Evolutionary conservation across 2,888 invertebrate genomes (phyloP), one percentile per base, ranked within the genome.

Genomic region (Callyntrura guangdongensis): DNA sequence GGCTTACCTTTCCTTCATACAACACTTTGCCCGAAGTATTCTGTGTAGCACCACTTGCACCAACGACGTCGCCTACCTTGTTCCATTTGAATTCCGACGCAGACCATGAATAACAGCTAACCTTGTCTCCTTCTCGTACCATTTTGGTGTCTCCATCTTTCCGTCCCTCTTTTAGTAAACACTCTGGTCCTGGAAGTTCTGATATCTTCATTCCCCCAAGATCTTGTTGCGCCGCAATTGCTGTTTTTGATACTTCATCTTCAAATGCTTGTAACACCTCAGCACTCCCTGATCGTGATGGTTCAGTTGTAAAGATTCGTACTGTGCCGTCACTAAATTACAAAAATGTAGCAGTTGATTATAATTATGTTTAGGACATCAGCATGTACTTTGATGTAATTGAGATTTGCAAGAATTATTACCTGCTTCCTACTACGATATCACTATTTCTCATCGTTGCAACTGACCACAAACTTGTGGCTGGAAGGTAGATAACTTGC

Each of bases 381-480:
- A n/a, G n/a, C n/a, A n/a, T n/a, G n/a, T n/a, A n/a, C n/a, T n/a
- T n/a, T n/a, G n/a, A n/a, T n/a, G n/a, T n/a, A n/a, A n/a, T n/a
- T n/a, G n/a, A n/a, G n/a, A n/a, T n/a, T n/a, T 72, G 45, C 45
- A 45, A 5, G n/a, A 45, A 9, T 45, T n/a, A 3, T 2, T 94
- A 96, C 96, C 96, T 96, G 92, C 95, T 95, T 94, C 98, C 99
- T 59, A 98, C 97, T 17, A 97, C 98, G 94, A 99, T 96, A 95
- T 99, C 99, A 0, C 97, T 98, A 95, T 99, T 99, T 6, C 96
- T 95, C 25, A 99, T 95, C 86, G 97, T 96, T 14, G 97, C 96
- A 0, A 98, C 97, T 22, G 96, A 95, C 99, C 99, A 99, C 0
- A 99, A 97, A 0, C 98, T 98, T 92, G 98, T 97, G 0, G 97